phyloP scores from a whole-genome alignment of 2,797 vertebrate genomes.

The Acipenser transmontanus region DNA sequence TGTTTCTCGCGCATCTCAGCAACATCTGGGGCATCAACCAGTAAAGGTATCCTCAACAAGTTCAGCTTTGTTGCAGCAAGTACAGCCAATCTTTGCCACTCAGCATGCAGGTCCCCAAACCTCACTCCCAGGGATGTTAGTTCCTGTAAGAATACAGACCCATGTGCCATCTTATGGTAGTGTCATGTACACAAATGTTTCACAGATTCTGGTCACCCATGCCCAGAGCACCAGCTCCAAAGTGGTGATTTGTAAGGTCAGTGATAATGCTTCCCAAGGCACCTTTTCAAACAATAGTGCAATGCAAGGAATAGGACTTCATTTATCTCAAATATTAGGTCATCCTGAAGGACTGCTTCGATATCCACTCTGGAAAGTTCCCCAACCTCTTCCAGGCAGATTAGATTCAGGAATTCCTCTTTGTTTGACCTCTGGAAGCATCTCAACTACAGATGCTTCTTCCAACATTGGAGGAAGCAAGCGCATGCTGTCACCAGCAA shows the following conservation, averaged over 20 bases:
- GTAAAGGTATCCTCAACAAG: slow-evolving; percentile 57
- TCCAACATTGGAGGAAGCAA: slow-evolving; percentile 84
- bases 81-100: slow-evolving; percentile 73
- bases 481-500: slow-evolving; percentile 92
- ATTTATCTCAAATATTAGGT: slow-evolving; percentile 79
- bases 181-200: slow-evolving; percentile 96
- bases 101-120: slow-evolving; percentile 58
- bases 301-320: slow-evolving; percentile 74
- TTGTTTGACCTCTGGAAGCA: slow-evolving; percentile 77
- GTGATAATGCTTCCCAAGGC: slow-evolving; percentile 65
- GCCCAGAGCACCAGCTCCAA: slow-evolving; percentile 59
- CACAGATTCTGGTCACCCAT: slow-evolving; percentile 67
- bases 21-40: slow-evolving; percentile 63
- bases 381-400: slow-evolving; percentile 67
- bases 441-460: slow-evolving; percentile 74
- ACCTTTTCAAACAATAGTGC: slow-evolving; percentile 59
- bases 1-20: slow-evolving; percentile 68
- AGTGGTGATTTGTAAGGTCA: slow-evolving; percentile 70
- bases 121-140: slow-evolving; percentile 69
- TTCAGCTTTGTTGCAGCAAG: slow-evolving; percentile 66
- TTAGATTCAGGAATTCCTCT: slow-evolving; percentile 82
- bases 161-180: slow-evolving; percentile 87
- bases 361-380: slow-evolving; percentile 74
- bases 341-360: slow-evolving; percentile 68
- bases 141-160: slow-evolving; percentile 91